Percentiles rank a stretch among this genome's conserved stretches.
phyloP scores from a whole-genome alignment of 1,140 invertebrate genomes.

The Cydia pomonella region DNA sequence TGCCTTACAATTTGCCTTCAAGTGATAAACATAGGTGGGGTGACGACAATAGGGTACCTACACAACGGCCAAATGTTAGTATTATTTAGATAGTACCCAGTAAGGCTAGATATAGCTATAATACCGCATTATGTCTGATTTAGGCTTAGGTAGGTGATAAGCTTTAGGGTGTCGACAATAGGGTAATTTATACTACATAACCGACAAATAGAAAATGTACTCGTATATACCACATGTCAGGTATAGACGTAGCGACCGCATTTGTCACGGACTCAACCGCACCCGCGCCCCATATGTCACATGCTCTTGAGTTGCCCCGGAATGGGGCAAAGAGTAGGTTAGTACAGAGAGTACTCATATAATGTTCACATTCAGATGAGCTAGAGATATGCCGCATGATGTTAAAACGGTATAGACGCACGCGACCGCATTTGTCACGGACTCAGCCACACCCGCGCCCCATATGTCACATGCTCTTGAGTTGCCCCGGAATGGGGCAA shows the following conservation, averaged over 20 bases:
- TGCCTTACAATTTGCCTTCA: too few relatives aligned
- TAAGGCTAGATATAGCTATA: too few relatives aligned
- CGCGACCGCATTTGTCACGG: slow-evolving; percentile 67
- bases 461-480: slow-evolving; percentile 67
- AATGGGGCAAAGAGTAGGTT: slow-evolving; percentile 46
- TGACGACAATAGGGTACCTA: too few relatives aligned
- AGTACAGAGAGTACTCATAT: slow-evolving; percentile 5
- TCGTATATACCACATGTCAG: slow-evolving; percentile 28
- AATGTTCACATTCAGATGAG: too few relatives aligned
- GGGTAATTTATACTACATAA: too few relatives aligned
- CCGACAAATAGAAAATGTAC: slow-evolving; percentile 50
- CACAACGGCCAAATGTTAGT: too few relatives aligned
- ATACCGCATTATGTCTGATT: too few relatives aligned
- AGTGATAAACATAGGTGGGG: too few relatives aligned
- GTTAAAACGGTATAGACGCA: slow-evolving; percentile 36
- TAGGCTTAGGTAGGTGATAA: too few relatives aligned
- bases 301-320: slow-evolving; percentile 51
- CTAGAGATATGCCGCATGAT: too few relatives aligned
- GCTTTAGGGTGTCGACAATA: too few relatives aligned
- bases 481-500: slow-evolving; percentile 43
- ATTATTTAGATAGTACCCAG: too few relatives aligned
- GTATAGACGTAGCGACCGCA: slow-evolving; percentile 50
- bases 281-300: slow-evolving; percentile 67
- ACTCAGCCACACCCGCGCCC: slow-evolving; percentile 63
- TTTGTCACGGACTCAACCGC: slow-evolving; percentile 71